These are phyloP conservation scores for Drosophila quinaria DNA, from an alignment of 2,888 invertebrate species.

Conservation along the genomic window DNA sequence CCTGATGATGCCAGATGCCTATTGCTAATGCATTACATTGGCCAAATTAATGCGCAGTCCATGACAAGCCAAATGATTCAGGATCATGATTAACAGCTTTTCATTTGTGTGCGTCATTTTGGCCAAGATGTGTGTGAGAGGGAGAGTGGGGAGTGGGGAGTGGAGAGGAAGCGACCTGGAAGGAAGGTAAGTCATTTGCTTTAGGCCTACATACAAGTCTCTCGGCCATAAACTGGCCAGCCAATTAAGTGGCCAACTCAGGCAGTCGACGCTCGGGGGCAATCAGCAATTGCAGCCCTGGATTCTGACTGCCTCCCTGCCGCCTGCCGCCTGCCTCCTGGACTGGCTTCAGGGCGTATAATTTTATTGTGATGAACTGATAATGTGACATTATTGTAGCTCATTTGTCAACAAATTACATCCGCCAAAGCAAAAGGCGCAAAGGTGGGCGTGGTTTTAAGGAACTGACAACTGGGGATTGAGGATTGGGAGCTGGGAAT, in stretches of 20 bases:
- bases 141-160: background rate
- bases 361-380: conserved; percentile 82
- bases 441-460: conserved; percentile 42
- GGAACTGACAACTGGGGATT: background rate
- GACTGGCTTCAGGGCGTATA: conserved; percentile 56
- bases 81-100: conserved; percentile 72
- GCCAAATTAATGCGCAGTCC: conserved; percentile 66
- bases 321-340: too few relatives aligned
- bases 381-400: conserved; percentile 80
- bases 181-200: conserved; percentile 44
- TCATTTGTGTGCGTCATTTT: conserved; percentile 45
- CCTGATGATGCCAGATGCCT: conserved; percentile 30
- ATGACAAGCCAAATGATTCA: conserved; percentile 63
- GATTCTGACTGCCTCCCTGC: conserved; percentile 10
- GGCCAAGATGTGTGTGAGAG: background rate
- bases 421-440: conserved; percentile 40
- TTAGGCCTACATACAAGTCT: conserved; percentile 13
- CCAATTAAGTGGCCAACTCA: conserved; percentile 52
- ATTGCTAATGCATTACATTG: conserved; percentile 59
- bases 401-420: conserved; percentile 82
- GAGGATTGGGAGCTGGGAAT: background rate
- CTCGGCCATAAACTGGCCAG: conserved; percentile 45
- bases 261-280: conserved; percentile 14
- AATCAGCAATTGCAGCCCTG: conserved; percentile 53
- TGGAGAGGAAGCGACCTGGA: background rate